phyloP scores from a whole-genome alignment of 1,140 invertebrate species.

The Vollenhovia emeryi region DNA sequence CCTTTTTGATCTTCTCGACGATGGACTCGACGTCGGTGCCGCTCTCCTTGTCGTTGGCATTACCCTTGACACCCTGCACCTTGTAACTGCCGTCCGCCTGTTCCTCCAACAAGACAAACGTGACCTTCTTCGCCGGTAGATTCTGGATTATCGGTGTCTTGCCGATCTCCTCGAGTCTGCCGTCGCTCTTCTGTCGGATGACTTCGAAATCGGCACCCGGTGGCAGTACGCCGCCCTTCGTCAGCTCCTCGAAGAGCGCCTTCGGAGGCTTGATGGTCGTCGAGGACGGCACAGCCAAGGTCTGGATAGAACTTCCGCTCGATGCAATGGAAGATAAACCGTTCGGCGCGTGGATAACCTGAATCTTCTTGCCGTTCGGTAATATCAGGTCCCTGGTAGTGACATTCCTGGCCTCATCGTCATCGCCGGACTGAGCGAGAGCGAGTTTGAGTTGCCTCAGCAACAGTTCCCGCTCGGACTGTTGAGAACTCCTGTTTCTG shows the following conservation, averaged over 20 bases:
- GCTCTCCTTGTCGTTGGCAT: constrained; percentile 88
- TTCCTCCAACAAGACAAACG: constrained; percentile 94
- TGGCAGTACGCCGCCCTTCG: constrained; percentile 90
- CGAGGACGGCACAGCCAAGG: constrained; percentile 70
- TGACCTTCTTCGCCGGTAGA: constrained; percentile 92
- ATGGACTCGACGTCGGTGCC: constrained; percentile 91
- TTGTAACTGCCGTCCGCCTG: constrained; percentile 93
- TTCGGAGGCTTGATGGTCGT: constrained; percentile 86
- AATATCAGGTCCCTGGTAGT: constrained; percentile 90
- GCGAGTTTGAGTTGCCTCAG: constrained; percentile 90
- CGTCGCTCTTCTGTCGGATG: constrained; percentile 90
- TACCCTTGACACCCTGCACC: constrained; percentile 91
- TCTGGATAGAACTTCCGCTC: constrained; percentile 57
- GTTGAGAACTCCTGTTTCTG: constrained; percentile 52
- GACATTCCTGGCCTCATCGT: constrained; percentile 88
- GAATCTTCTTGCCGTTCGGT: constrained; percentile 91
- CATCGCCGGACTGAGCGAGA: constrained; percentile 88
- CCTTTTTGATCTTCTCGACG: constrained; percentile 92
- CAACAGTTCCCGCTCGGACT: constrained; percentile 86
- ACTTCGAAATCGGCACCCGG: constrained; percentile 92
- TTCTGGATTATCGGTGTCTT: constrained; percentile 86
- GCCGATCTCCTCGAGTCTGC: constrained; percentile 90
- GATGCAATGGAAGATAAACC: constrained; percentile 73
- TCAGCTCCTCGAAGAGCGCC: constrained; percentile 89
- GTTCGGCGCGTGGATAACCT: constrained; percentile 86